Base-by-base conservation (phyloP, 2,797 vertebrate species). In the Molossus molossus region DNA sequence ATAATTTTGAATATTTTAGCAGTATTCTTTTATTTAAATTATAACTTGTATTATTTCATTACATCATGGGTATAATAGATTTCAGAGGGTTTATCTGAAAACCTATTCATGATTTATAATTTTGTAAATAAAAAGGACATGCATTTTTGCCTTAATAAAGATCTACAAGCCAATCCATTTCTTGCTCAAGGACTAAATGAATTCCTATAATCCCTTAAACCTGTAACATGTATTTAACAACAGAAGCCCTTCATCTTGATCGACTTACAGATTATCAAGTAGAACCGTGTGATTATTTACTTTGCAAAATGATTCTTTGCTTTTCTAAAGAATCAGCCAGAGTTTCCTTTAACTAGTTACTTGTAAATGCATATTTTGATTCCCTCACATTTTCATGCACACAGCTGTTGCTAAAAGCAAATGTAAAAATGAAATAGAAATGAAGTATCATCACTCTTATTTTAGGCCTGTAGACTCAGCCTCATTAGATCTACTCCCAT, bases 1-100 rank as follows among this genome's bases (percentile, higher is more conserved):
- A 70, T 25, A 64, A 90, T 80, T 82, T 23, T 88, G 55, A 94
- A 69, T 91, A 70, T 75, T 73, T 37, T 53, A 79, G 29, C 10
- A 91, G 20, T 23, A 69, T 85, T 93, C 90, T 83, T 93, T 76
- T 70, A 29, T n/a, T 87, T 94, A 33, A 82, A 21, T 82, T 83
- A 90, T 0, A 58, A 33, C 45, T 90, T 82, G 20, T 67, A 55
- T 92, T 80, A 91, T 70, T 92, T 96, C 17, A 84, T 20, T 85
- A 87, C 8, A 89, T 48, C 18, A 48, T 33, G 6, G 29, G 72
- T 45, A 79, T 67, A 72, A 73, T 58, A 65, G 15, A 79, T 87
- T 91, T 93, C 65, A 33, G 33, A 87, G 21, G 5, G 18, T 37
- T 64, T 64, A 75, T 65, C 64, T 70, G 27, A 65, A 91, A 95